Evolutionary conservation across 2,888 invertebrate species (phyloP).

Genomic region (Drosophila pseudotalamancana): DNA sequence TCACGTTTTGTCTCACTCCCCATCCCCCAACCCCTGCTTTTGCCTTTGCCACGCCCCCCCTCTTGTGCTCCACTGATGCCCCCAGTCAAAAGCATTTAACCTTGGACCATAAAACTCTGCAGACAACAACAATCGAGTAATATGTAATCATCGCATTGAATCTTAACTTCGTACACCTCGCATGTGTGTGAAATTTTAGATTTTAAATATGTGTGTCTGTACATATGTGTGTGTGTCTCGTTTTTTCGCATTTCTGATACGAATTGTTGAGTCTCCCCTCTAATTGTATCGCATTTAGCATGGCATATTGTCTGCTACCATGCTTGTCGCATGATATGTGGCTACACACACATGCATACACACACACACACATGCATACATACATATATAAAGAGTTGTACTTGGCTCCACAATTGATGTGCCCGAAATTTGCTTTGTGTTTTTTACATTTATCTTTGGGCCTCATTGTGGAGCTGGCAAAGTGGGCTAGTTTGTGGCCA

Average conservation of each 20-base stretch:
- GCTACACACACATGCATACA: constrained; percentile 21
- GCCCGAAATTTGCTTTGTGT: constrained; percentile 28
- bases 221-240: background rate
- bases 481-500: constrained; percentile 74
- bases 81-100: constrained; percentile 74
- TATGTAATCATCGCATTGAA: constrained; percentile 79
- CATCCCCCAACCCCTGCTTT: background rate
- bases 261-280: constrained; percentile 35
- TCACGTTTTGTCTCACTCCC: constrained; percentile 36
- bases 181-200: constrained; percentile 70
- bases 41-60: background rate
- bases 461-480: constrained; percentile 34
- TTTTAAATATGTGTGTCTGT: constrained; percentile 9
- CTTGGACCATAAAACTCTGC: constrained; percentile 76
- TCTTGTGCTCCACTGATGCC: background rate
- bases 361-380: constrained; percentile 42
- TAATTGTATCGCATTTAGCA: constrained; percentile 75
- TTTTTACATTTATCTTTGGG: constrained; percentile 2
- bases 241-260: constrained; percentile 66
- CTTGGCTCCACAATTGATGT: constrained; percentile 44
- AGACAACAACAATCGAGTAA: constrained; percentile 59
- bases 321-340: constrained; percentile 47
- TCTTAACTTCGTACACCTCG: constrained; percentile 53
- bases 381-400: constrained; percentile 29
- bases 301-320: constrained; percentile 66